A percentile compares a stretch with the other conserved stretches of the same genome.
Conservation (phyloP, 2,888 invertebrate species). For the Rhagium mordax region DNA sequence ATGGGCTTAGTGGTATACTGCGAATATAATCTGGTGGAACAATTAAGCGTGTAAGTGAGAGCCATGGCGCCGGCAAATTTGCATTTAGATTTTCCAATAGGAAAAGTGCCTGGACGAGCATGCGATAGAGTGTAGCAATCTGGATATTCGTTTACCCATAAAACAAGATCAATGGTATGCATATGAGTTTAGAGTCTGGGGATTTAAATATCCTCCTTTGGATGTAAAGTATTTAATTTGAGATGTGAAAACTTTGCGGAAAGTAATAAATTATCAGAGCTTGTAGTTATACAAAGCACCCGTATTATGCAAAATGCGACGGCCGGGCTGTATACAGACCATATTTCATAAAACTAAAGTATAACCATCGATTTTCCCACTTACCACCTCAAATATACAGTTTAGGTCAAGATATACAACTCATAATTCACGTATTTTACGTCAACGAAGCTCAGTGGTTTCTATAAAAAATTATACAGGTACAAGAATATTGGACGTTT, state of each 20-base stretch:
- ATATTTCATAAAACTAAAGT: constrained; percentile 49
- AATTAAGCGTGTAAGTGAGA: constrained; percentile 49
- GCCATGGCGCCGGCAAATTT: constrained; percentile 49
- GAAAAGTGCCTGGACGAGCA: constrained; percentile 52
- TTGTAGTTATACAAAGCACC: constrained; percentile 53
- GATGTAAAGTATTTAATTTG: constrained; percentile 58
- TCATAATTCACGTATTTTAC: not conserved
- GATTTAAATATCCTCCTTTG: constrained; percentile 55
- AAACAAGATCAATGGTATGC: constrained; percentile 65
- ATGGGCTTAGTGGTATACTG: constrained; percentile 14
- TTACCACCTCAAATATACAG: constrained; percentile 4
- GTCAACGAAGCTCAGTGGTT: no score
- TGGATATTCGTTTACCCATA: constrained; percentile 60
- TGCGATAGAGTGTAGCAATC: constrained; percentile 51
- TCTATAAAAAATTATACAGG: no score
- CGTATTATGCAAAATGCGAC: constrained; percentile 56
- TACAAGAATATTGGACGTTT: no score
- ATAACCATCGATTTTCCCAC: constrained; percentile 45
- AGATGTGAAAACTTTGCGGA: constrained; percentile 57
- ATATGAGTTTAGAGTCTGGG: constrained; percentile 57
- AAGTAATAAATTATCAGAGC: constrained; percentile 53
- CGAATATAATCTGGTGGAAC: constrained; percentile 40
- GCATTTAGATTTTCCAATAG: constrained; percentile 59
- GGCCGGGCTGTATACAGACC: constrained; percentile 45
- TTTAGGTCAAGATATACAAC: constrained; percentile 7